Conservation (phyloP, 2,797 vertebrate species). For the Podarcis siculus region DNA sequence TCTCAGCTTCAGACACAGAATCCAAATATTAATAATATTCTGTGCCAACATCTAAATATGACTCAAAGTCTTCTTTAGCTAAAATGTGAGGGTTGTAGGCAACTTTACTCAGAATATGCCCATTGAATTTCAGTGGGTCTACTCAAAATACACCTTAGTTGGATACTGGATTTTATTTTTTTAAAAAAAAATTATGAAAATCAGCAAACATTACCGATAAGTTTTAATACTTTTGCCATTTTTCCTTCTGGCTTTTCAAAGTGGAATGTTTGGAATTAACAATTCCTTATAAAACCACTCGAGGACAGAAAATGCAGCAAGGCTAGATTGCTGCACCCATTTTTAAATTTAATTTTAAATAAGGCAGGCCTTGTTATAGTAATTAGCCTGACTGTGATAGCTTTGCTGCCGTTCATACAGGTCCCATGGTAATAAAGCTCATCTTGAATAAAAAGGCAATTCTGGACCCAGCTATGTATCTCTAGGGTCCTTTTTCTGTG, state of each 20-base stretch:
- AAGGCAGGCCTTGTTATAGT: slow-evolving; percentile 57
- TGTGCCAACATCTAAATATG: background rate
- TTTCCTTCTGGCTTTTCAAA: background rate
- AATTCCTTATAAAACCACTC: background rate
- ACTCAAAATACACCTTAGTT: background rate
- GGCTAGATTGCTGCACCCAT: slow-evolving; percentile 22
- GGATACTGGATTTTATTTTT: too few species aligned
- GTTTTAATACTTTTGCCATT: background rate
- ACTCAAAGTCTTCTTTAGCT: background rate
- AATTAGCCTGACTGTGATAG: slow-evolving; percentile 56
- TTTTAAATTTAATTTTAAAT: slow-evolving; percentile 65
- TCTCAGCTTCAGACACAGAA: too few species aligned
- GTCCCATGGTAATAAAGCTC: slow-evolving; percentile 46
- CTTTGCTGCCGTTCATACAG: slow-evolving; percentile 35
- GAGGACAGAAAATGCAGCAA: background rate
- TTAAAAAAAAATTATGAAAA: too few species aligned
- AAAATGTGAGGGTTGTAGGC: background rate
- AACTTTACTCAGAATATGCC: too few species aligned
- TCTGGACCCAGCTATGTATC: slow-evolving; percentile 42
- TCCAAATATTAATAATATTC: background rate
- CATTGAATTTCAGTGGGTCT: too few species aligned
- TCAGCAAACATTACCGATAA: background rate
- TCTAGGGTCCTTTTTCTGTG: slow-evolving; percentile 34
- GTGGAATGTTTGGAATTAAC: background rate
- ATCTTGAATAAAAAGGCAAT: slow-evolving; percentile 60